Conservation (phyloP, 2,113 vertebrate species). For the Coreoperca whiteheadi region DNA sequence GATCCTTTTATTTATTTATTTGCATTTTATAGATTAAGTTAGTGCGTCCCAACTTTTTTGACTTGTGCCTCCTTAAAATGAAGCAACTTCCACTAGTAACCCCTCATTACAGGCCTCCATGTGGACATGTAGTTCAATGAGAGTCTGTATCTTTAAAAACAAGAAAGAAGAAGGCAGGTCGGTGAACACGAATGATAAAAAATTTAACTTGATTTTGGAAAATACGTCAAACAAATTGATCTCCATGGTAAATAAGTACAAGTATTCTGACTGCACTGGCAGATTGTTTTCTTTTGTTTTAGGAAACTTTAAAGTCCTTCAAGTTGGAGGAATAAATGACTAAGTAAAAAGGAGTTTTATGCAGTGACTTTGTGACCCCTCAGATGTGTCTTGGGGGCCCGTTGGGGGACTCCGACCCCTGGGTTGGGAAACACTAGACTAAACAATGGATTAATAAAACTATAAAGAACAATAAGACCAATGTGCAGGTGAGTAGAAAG, state of each 20-base stretch:
- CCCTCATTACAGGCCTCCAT: not conserved
- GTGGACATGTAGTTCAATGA: not conserved
- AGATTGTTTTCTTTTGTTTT: not conserved
- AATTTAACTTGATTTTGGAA: not conserved
- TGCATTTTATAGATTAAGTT: not conserved
- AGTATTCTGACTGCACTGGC: not conserved
- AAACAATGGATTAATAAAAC: not conserved
- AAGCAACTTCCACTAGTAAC: not conserved
- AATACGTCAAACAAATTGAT: not conserved
- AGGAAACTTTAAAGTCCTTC: not conserved
- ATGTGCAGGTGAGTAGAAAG: not conserved
- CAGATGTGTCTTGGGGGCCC: not conserved
- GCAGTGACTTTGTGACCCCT: not conserved
- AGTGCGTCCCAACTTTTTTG: not conserved
- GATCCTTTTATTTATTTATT: not conserved
- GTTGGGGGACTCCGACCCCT: not conserved
- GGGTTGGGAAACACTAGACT: not conserved
- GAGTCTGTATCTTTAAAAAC: not conserved
- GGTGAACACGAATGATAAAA: not conserved
- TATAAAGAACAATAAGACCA: not conserved
- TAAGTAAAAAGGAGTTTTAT: not conserved
- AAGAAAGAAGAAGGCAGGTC: not conserved
- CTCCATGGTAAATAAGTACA: not conserved
- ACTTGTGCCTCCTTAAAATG: not conserved
- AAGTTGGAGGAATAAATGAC: not conserved